Evolutionary conservation across 2,888 invertebrate species (phyloP).

Genomic region (Patella caerulea): DNA sequence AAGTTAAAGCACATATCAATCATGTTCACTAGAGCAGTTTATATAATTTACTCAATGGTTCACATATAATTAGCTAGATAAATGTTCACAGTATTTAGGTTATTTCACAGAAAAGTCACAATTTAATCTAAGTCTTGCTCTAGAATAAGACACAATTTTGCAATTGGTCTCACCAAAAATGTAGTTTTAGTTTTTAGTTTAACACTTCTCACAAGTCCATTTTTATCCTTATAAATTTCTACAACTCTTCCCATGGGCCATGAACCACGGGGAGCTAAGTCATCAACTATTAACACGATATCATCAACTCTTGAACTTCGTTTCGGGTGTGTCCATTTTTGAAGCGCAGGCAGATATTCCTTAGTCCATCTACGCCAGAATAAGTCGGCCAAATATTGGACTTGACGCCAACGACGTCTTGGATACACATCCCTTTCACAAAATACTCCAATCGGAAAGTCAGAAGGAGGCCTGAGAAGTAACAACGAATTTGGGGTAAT

Average conservation of each 20-base stretch:
- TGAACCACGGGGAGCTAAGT: background rate
- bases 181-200: conserved; percentile 23
- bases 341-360: conserved; percentile 29
- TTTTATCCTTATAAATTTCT: conserved; percentile 13
- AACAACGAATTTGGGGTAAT: no score
- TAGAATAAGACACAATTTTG: conserved; percentile 25
- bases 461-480: no score
- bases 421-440: no score
- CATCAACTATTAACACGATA: conserved; percentile 16
- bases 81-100: no score
- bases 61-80: no score
- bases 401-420: background rate
- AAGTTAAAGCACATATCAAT: no score
- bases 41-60: no score
- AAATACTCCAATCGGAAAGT: no score
- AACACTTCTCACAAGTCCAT: conserved; percentile 16
- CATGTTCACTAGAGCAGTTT: no score
- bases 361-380: conserved; percentile 30
- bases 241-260: conserved; percentile 15
- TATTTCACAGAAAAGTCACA: background rate
- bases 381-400: background rate
- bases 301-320: background rate
- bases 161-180: conserved; percentile 16
- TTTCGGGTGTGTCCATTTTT: conserved; percentile 22
- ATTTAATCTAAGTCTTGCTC: conserved; percentile 4